Evolutionary conservation across 2,113 vertebrate genomes (phyloP), one percentile per base, ranked within the genome.

Genomic region (Indicator indicator): DNA sequence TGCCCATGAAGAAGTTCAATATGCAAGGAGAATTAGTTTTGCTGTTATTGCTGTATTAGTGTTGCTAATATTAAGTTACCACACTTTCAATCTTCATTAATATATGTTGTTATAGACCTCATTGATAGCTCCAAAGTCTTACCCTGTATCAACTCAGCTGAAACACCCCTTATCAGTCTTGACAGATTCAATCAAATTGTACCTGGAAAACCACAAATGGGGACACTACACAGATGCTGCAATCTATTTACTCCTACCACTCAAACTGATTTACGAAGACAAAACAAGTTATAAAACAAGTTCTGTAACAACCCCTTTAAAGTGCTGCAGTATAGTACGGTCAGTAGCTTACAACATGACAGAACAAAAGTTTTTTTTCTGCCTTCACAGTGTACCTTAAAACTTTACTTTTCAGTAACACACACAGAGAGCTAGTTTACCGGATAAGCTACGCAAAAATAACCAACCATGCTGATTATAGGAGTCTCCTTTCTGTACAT

Each of bases 381-480:
- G 4, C 20, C 75, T 59, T 60, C 87, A 76, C 9, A 78, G 8
- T 28, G 6, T 68, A 54, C 24, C 24, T 32, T 50, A 7, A 73
- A 70, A 67, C 79, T 70, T 50, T 48, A 73, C 68, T 77, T 87
- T 52, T 33, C 24, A 67, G 9, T 73, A 86, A 52, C 13, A 65
- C 5, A 71, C 2, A 50, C 1, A 75, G 10, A 56, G 88, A 76
- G 27, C 28, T 60, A 83, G 20, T 78, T 73, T 54, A 76, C 32
- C 28, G 5, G 12, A 76, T 2, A 73, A 27, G n/a, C 11, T 72
- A 58, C 9, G 12, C 44, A 58, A 90, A 90, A 89, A 16, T 26
- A 81, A 83, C n/a, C 36, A 88, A 93, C 50, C 9, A n/a, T 19
- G 52, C 40, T 71, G 54, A 96, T 98, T 98, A 98, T 98, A 98